phyloP scores from a whole-genome alignment of 2,113 vertebrate species.

The Rhea pennata region DNA sequence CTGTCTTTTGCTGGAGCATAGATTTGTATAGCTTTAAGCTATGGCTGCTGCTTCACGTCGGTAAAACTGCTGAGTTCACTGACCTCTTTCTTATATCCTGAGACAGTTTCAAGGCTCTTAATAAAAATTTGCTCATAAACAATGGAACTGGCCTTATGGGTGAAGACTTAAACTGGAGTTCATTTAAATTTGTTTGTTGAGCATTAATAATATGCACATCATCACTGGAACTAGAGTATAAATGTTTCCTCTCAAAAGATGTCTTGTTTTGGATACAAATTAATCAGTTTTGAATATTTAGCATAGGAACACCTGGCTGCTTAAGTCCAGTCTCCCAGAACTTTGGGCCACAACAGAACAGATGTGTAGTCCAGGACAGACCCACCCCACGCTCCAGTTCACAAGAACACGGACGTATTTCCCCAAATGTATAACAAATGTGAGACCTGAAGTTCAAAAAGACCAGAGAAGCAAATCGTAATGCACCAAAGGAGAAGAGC shows the following conservation, averaged over 20 bases:
- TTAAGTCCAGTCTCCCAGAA: background rate
- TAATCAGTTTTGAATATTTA: background rate
- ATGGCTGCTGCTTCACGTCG: background rate
- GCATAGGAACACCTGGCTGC: background rate
- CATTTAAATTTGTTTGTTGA: background rate
- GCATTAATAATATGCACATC: background rate
- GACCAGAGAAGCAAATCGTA: background rate
- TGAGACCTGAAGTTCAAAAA: background rate
- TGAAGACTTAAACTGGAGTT: background rate
- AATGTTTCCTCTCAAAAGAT: background rate
- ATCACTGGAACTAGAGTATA: background rate
- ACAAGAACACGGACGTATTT: fast-evolving
- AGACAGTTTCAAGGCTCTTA: background rate
- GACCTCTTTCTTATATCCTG: background rate
- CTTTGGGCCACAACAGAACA: fast-evolving
- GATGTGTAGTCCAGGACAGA: background rate
- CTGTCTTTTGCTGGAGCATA: background rate
- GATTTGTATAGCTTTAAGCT: background rate
- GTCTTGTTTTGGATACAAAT: background rate
- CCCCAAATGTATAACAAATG: background rate
- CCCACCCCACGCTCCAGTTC: background rate
- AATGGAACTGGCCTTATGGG: background rate
- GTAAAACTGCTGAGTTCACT: background rate
- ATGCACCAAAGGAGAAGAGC: background rate
- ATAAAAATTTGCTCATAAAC: background rate